These are phyloP conservation scores for Tetheella fluctuosa DNA, from an alignment of 2,888 invertebrate genomes.

Conservation along the genomic window DNA sequence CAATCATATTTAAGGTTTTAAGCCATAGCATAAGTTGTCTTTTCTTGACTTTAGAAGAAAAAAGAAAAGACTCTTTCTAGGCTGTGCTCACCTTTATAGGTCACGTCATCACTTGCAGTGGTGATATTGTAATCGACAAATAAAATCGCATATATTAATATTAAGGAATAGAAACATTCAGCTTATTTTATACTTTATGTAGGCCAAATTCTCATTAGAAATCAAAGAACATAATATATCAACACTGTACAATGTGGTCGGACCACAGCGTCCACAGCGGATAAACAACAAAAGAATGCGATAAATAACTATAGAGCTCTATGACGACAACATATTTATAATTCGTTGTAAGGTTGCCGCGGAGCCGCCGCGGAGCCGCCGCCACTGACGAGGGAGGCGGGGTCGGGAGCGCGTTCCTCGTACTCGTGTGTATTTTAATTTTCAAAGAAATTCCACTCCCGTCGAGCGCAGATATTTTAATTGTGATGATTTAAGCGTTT, in stretches of 20 bases:
- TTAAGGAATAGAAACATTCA: too few relatives aligned
- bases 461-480: constrained; percentile 62
- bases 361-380: constrained; percentile 1
- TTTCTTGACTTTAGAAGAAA: too few relatives aligned
- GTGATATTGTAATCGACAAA: too few relatives aligned
- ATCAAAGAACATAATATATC: neutral
- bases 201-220: neutral
- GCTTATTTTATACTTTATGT: too few relatives aligned
- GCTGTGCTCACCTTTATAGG: too few relatives aligned
- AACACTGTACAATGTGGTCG: neutral
- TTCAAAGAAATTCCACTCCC: constrained; percentile 67
- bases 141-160: too few relatives aligned
- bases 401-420: constrained; percentile 11
- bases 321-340: constrained; percentile 34
- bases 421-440: constrained; percentile 47
- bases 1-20: too few relatives aligned
- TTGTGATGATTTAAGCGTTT: constrained; percentile 70
- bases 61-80: too few relatives aligned
- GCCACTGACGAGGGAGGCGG: constrained; percentile 18
- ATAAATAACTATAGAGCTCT: constrained; percentile 46
- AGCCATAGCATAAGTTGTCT: too few relatives aligned
- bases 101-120: too few relatives aligned
- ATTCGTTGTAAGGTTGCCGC: constrained; percentile 13
- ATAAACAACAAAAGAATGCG: constrained; percentile 42
- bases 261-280: neutral